Percentiles rank a stretch among this genome's conserved stretches.
Conservation (phyloP, 2,113 vertebrate species). For the Bettongia penicillata region DNA sequence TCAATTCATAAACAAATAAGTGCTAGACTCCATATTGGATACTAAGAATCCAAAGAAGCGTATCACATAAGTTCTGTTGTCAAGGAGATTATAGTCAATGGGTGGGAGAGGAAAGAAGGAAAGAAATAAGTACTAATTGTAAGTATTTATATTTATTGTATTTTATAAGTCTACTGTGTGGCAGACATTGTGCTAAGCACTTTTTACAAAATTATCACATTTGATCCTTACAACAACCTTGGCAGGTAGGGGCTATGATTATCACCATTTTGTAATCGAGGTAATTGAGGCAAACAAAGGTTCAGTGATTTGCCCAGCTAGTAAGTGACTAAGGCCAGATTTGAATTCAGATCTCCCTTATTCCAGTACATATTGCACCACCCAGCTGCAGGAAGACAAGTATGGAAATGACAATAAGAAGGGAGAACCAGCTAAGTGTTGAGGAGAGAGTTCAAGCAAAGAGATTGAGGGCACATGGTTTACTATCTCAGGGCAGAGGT, state of each 20-base stretch:
- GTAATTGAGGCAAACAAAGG: not conserved
- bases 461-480: not conserved
- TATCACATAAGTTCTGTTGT: not conserved
- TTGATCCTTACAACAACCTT: not conserved
- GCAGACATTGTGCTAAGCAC: not conserved
- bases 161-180: not conserved
- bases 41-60: not conserved
- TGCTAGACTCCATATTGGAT: not conserved
- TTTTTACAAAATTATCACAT: not conserved
- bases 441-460: not conserved
- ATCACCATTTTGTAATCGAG: not conserved
- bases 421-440: not conserved
- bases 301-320: not conserved
- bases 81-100: not conserved
- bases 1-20: not conserved
- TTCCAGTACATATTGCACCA: not conserved
- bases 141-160: too few species aligned
- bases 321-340: not conserved
- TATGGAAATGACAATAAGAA: not conserved
- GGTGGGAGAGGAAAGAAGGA: not conserved
- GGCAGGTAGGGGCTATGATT: not conserved
- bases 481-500: not conserved
- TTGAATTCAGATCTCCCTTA: not conserved
- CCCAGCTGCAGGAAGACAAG: not conserved
- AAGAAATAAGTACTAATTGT: not conserved